These are phyloP conservation scores for Vultur gryphus DNA, from an alignment of 2,797 vertebrate genomes.

Conservation along the genomic window DNA sequence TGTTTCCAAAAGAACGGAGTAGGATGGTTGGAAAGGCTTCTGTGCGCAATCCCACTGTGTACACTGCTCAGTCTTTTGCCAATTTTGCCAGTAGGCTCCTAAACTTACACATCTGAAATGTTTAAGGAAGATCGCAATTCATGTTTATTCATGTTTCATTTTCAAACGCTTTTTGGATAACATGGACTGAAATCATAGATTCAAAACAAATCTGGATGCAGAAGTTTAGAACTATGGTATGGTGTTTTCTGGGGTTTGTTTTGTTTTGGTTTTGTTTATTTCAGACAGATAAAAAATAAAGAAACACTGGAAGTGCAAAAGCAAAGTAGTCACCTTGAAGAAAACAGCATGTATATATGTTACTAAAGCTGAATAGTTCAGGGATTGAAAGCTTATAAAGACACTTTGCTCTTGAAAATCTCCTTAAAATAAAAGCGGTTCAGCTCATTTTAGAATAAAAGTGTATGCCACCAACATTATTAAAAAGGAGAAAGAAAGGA, in stretches of 20 bases:
- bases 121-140: not conserved
- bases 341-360: not conserved
- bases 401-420: not conserved
- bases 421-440: not conserved
- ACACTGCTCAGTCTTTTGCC: not conserved
- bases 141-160: not conserved
- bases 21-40: not conserved
- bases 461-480: not conserved
- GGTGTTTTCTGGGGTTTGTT: not conserved
- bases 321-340: not conserved
- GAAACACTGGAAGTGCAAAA: not conserved
- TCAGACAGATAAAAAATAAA: not conserved
- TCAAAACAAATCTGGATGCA: not conserved
- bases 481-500: not conserved
- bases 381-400: not conserved
- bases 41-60: not conserved
- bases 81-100: not conserved
- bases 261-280: not conserved
- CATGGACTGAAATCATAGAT: not conserved
- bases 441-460: not conserved
- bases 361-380: not conserved
- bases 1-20: not conserved
- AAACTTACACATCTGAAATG: not conserved
- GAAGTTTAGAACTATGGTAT: not conserved
- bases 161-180: not conserved